These are phyloP conservation scores for Hydraecia micacea DNA, from an alignment of 2,888 invertebrate genomes.

Conservation along the genomic window DNA sequence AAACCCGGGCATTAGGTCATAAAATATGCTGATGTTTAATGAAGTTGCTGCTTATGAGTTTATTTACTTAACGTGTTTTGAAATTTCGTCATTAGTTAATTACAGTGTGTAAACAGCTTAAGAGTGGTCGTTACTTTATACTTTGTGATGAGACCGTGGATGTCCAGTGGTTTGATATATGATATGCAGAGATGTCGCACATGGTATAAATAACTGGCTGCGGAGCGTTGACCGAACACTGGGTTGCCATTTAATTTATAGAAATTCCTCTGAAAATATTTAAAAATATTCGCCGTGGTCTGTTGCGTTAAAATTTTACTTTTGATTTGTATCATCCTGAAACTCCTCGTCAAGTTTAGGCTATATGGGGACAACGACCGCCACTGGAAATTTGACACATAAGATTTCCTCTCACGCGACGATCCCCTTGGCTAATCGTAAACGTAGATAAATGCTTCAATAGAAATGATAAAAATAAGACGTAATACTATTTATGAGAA, in stretches of 20 bases:
- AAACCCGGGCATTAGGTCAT: conserved; percentile 1
- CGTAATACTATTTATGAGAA: conserved; percentile 6
- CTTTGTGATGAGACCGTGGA: conserved; percentile 75
- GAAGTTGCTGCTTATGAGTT: conserved; percentile 37
- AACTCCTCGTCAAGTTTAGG: conserved; percentile 3
- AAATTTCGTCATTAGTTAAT: conserved; percentile 56
- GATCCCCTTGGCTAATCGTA: conserved; percentile 12
- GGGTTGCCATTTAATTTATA: conserved; percentile 69
- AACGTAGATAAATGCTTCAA: neutral
- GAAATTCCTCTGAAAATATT: conserved; percentile 51
- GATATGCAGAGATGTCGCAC: conserved; percentile 75
- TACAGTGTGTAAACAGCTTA: conserved; percentile 70
- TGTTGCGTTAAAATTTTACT: conserved; percentile 19
- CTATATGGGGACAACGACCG: neutral
- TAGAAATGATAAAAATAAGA: conserved; percentile 23
- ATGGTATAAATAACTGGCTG: conserved; percentile 74
- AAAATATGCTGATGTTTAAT: conserved; percentile 40
- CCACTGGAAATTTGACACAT: conserved; percentile 16
- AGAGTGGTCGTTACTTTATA: conserved; percentile 73
- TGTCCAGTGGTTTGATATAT: conserved; percentile 79
- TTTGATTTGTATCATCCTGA: conserved; percentile 9
- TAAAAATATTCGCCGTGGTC: conserved; percentile 32
- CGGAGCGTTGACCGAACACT: conserved; percentile 75
- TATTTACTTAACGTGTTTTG: conserved; percentile 37
- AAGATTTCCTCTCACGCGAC: conserved; percentile 3